Percentiles rank a stretch among this genome's conserved stretches.
Evolutionary conservation across 2,888 invertebrate species (phyloP).

Genomic region (Pilophorus perplexus): DNA sequence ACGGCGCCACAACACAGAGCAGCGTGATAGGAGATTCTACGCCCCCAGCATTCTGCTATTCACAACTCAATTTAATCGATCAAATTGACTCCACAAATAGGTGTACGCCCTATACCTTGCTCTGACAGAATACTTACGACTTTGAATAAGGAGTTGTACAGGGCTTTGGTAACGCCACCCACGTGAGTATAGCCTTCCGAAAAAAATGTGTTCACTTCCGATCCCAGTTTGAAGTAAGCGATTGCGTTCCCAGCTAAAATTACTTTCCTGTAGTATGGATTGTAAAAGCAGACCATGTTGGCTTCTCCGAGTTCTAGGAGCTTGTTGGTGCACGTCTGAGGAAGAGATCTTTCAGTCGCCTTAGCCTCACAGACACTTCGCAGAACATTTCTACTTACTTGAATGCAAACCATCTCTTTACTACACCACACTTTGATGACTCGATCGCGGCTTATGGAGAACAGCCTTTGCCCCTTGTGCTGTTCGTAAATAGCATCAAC

Average conservation of each 20-base stretch:
- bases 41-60: too few relatives aligned
- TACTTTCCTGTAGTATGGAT: constrained; percentile 51
- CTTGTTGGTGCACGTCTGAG: constrained; percentile 28
- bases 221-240: constrained; percentile 64
- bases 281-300: constrained; percentile 37
- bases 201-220: constrained; percentile 63
- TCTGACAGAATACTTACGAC: constrained; percentile 52
- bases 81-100: too few relatives aligned
- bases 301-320: constrained; percentile 32
- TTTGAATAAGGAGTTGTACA: constrained; percentile 68
- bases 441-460: constrained; percentile 70
- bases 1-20: too few relatives aligned
- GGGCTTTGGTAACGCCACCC: constrained; percentile 51
- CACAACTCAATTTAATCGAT: too few relatives aligned
- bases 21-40: too few relatives aligned
- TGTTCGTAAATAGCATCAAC: constrained; percentile 67
- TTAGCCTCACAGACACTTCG: too few relatives aligned
- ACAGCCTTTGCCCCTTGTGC: constrained; percentile 63
- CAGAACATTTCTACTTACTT: constrained; percentile 53
- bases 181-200: constrained; percentile 54
- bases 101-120: too few relatives aligned
- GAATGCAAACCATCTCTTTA: constrained; percentile 63
- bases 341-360: too few relatives aligned
- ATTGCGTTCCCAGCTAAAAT: constrained; percentile 66
- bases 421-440: constrained; percentile 77